phyloP scores from a whole-genome alignment of 2,797 vertebrate species.

The Cyprinodon diabolis region DNA sequence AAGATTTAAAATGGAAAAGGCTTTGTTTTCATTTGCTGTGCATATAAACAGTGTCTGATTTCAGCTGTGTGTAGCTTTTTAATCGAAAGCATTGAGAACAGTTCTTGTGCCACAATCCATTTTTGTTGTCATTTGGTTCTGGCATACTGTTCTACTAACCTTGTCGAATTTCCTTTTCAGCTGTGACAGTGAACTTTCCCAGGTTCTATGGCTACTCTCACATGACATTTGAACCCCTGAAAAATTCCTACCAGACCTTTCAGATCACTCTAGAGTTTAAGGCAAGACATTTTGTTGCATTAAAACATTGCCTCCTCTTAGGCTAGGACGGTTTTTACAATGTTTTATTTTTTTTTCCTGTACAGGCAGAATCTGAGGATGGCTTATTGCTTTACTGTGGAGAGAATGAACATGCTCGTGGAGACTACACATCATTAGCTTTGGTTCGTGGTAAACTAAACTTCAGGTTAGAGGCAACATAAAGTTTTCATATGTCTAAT shows the following conservation, averaged over 20 bases:
- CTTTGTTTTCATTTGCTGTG: neutral
- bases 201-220: constrained; percentile 93
- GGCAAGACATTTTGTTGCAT: constrained; percentile 72
- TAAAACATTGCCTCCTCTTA: neutral
- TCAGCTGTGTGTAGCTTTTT: neutral
- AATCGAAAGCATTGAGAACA: neutral
- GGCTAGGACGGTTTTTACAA: constrained; percentile 12
- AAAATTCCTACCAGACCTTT: constrained; percentile 94
- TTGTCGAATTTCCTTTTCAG: constrained; percentile 72
- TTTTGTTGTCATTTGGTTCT: neutral
- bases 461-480: constrained; percentile 84
- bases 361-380: constrained; percentile 88
- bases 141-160: neutral
- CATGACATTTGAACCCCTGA: constrained; percentile 94
- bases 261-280: constrained; percentile 94
- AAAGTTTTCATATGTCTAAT: neutral
- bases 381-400: constrained; percentile 94
- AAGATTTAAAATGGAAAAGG: too few relatives aligned
- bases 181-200: constrained; percentile 88
- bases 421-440: constrained; percentile 91
- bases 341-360: constrained; percentile 2
- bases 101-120: too few relatives aligned
- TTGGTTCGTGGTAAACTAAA: constrained; percentile 86
- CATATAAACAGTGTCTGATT: neutral
- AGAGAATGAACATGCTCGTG: constrained; percentile 90